Conservation (phyloP, 2,113 vertebrate genomes). For the Oplegnathus fasciatus region DNA sequence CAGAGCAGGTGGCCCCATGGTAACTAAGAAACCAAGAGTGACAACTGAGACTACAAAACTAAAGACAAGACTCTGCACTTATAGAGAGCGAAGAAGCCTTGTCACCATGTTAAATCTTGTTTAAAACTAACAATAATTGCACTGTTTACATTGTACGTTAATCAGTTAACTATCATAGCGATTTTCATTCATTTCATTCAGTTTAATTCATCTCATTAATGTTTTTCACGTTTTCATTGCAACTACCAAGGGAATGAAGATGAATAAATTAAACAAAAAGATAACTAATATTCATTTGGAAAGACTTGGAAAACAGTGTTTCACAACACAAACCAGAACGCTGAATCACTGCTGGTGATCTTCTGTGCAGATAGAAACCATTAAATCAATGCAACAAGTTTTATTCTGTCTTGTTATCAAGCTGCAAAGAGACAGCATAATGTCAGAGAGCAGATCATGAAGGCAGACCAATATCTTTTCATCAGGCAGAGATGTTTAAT, state of each 20-base stretch:
- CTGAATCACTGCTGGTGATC: background rate
- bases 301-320: background rate
- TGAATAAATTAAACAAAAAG: background rate
- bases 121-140: background rate
- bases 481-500: conserved; percentile 27
- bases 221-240: background rate
- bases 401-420: background rate
- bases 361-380: background rate
- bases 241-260: background rate
- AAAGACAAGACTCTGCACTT: conserved; percentile 19
- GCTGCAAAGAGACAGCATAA: background rate
- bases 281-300: background rate
- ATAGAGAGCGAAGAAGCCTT: background rate
- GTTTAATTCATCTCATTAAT: background rate
- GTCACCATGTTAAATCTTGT: background rate
- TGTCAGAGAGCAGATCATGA: conserved; percentile 1
- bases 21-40: conserved; percentile 74
- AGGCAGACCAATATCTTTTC: conserved; percentile 14
- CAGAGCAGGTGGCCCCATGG: conserved; percentile 53
- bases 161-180: background rate
- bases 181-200: too few relatives aligned
- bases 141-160: background rate
- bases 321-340: background rate
- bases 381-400: conserved; percentile 5
- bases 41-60: conserved; percentile 52